Percentiles rank a stretch among this genome's conserved stretches.
Conservation (phyloP, 2,888 invertebrate genomes). For the Trachelus iudaicus region DNA sequence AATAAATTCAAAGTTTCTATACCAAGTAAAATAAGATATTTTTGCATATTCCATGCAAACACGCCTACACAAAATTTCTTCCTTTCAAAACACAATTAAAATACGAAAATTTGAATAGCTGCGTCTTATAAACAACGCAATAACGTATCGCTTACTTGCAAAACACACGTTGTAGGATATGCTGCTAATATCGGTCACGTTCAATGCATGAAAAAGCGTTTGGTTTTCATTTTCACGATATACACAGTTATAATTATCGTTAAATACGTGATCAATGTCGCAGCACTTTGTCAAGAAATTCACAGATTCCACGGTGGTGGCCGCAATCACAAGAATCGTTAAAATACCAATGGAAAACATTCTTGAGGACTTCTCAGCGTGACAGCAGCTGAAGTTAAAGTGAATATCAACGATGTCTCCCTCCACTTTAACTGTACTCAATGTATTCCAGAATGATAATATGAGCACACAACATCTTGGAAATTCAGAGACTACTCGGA, state of each 20-base stretch:
- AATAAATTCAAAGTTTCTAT: not conserved
- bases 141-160: not conserved
- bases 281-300: conserved; percentile 27
- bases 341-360: not conserved
- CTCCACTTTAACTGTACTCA: not conserved
- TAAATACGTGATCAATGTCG: conserved; percentile 17
- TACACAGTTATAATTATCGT: not conserved
- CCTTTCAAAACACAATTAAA: not conserved
- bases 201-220: not conserved
- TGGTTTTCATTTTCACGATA: not conserved
- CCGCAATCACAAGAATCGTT: not conserved
- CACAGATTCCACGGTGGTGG: conserved; percentile 1
- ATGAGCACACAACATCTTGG: not conserved
- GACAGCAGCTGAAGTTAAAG: not conserved
- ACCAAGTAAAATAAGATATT: not conserved
- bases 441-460: not conserved
- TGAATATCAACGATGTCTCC: not conserved
- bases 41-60: not conserved
- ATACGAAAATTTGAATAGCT: not conserved
- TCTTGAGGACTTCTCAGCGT: not conserved
- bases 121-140: not conserved
- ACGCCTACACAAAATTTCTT: not conserved
- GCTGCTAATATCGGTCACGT: not conserved
- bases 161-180: not conserved
- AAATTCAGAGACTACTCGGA: not conserved